phyloP scores from a whole-genome alignment of 2,797 vertebrate species.

The Pristis pectinata region DNA sequence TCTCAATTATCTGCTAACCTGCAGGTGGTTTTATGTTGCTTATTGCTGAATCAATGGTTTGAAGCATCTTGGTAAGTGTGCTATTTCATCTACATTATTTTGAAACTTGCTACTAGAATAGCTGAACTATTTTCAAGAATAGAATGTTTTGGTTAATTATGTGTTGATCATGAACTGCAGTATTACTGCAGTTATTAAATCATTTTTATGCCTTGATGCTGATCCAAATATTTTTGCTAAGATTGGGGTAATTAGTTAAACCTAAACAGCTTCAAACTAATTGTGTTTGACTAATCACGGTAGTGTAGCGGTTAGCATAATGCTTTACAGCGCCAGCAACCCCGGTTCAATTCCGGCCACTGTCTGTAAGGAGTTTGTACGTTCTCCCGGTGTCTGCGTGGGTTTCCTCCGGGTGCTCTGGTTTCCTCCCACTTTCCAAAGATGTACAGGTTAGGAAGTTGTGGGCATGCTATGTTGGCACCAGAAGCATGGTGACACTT shows the following conservation, averaged over 20 bases:
- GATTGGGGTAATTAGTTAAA: neutral
- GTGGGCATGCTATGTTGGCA: too few relatives aligned
- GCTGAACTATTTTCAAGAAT: neutral
- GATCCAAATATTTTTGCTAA: conserved; percentile 3
- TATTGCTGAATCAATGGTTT: neutral
- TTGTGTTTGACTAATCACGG: too few relatives aligned
- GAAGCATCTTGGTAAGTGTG: neutral
- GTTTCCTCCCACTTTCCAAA: too few relatives aligned
- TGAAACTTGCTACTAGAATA: neutral
- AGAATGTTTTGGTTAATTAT: neutral
- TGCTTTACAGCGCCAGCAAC: too few relatives aligned
- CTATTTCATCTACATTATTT: neutral
- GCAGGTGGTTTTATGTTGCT: neutral
- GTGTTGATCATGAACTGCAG: neutral
- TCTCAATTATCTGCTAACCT: neutral
- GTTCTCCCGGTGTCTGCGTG: too few relatives aligned
- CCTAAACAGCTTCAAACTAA: neutral
- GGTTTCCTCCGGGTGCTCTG: too few relatives aligned
- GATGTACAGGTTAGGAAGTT: too few relatives aligned
- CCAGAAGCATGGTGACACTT: too few relatives aligned
- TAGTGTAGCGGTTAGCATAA: too few relatives aligned
- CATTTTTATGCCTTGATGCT: neutral
- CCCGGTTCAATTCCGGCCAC: too few relatives aligned
- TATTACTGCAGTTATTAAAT: neutral
- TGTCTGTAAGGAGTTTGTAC: too few relatives aligned